Conservation (phyloP, 2,113 vertebrate species). For the Drymodes brunneopygia region DNA sequence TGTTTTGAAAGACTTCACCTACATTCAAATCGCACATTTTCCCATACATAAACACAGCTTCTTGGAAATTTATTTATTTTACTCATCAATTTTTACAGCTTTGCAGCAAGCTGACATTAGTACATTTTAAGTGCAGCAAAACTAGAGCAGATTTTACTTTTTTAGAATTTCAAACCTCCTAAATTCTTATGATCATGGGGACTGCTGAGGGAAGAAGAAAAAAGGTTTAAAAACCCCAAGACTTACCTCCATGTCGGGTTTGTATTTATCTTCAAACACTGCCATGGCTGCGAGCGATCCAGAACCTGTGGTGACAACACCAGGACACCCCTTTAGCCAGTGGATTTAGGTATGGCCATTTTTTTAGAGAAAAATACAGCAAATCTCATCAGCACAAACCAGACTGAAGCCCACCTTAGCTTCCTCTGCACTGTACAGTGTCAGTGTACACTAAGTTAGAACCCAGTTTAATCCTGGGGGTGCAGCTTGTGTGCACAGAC, state of each 20-base stretch:
- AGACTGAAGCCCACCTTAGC: not conserved
- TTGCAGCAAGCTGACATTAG: not conserved
- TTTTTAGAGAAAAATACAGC: not conserved
- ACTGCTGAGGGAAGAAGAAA: not conserved
- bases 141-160: not conserved
- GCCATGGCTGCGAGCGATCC: conserved; percentile 97
- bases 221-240: not conserved
- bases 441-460: not conserved
- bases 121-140: not conserved
- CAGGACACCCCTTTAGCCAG: not conserved
- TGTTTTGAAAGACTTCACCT: not conserved
- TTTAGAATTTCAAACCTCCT: not conserved
- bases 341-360: not conserved
- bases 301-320: conserved; percentile 78
- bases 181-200: not conserved
- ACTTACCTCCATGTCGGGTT: conserved; percentile 88
- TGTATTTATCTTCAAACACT: conserved; percentile 94
- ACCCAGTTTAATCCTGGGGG: not conserved
- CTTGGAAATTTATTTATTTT: not conserved
- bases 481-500: not conserved
- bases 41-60: not conserved
- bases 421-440: not conserved
- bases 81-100: not conserved
- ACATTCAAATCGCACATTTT: not conserved
- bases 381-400: not conserved